Evolutionary conservation across 2,797 vertebrate genomes (phyloP).

Genomic region (Oryzias sinensis): DNA sequence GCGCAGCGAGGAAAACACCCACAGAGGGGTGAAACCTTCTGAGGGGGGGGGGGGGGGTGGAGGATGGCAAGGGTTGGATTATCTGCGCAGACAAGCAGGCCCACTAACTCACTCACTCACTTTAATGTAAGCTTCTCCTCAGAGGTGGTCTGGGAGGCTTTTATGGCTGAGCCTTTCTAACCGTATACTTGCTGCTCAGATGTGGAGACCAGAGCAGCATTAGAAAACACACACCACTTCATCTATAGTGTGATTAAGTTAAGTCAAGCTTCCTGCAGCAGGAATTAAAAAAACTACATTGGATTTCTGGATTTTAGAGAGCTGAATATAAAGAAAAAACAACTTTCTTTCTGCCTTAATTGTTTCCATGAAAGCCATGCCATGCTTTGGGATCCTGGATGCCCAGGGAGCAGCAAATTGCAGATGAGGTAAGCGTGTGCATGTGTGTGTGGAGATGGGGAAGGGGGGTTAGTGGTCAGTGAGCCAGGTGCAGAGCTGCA

Average conservation of each 20-base stretch:
- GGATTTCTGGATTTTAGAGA: no score
- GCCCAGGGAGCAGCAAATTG: conserved; percentile 15
- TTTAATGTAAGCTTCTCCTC: conserved; percentile 66
- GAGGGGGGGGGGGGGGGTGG: conserved; percentile 2
- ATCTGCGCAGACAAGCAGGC: conserved; percentile 14
- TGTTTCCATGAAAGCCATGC: conserved; percentile 3
- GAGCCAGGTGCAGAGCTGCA: conserved; percentile 65
- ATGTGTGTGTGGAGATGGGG: conserved; percentile 27
- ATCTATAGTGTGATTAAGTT: neutral
- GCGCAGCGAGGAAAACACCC: conserved; percentile 54
- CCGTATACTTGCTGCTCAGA: conserved; percentile 65
- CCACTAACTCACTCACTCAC: conserved; percentile 11
- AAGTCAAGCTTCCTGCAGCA: conserved; percentile 1
- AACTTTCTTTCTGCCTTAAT: no score
- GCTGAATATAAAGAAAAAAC: no score
- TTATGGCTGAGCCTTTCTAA: conserved; percentile 66
- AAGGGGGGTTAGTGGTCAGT: conserved; percentile 31
- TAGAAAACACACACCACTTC: neutral
- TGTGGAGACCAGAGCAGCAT: conserved; percentile 39
- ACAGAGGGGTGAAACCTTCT: neutral
- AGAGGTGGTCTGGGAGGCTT: conserved; percentile 71
- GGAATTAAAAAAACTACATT: neutral
- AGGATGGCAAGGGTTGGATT: no score
- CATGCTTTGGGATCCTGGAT: conserved; percentile 22
- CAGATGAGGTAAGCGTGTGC: conserved; percentile 35